phyloP scores from a whole-genome alignment of 2,888 invertebrate genomes.

The Oscheius sp. region DNA sequence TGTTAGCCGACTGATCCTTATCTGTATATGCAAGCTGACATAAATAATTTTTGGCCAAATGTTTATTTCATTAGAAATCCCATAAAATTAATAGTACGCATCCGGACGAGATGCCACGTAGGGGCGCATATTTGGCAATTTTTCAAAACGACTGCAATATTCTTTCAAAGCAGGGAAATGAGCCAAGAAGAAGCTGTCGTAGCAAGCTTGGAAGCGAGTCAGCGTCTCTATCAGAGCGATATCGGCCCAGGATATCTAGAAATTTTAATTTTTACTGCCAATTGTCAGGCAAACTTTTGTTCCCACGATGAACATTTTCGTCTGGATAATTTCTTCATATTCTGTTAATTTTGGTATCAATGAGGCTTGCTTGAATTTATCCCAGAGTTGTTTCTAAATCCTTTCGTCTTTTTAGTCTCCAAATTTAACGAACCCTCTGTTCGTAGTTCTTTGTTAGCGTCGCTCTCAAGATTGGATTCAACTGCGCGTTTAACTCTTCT shows the following conservation, averaged over 20 bases:
- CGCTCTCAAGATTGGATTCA: constrained; percentile 62
- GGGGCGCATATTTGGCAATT: constrained; percentile 51
- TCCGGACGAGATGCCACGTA: constrained; percentile 54
- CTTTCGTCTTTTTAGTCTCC: background rate
- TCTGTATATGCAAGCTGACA: no score
- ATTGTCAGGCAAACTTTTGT: constrained; percentile 37
- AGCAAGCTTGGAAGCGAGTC: constrained; percentile 60
- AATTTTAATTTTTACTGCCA: constrained; percentile 12
- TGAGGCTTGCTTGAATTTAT: constrained; percentile 49
- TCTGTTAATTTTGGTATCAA: constrained; percentile 52
- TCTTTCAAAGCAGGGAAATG: constrained; percentile 51
- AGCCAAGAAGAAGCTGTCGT: constrained; percentile 61
- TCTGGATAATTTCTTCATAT: constrained; percentile 51
- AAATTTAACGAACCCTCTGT: constrained; percentile 44
- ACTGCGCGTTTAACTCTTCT: constrained; percentile 57
- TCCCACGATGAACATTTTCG: constrained; percentile 55
- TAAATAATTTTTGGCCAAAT: no score
- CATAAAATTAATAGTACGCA: constrained; percentile 47
- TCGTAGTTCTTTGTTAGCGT: constrained; percentile 61
- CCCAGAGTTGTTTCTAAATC: constrained; percentile 46
- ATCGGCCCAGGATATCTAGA: constrained; percentile 64
- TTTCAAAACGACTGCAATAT: constrained; percentile 52
- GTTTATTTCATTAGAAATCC: no score
- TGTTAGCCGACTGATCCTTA: no score
- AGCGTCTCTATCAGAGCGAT: constrained; percentile 61